Evolutionary conservation across 1,140 invertebrate genomes (phyloP).

Genomic region (Matsumurasca onukii): DNA sequence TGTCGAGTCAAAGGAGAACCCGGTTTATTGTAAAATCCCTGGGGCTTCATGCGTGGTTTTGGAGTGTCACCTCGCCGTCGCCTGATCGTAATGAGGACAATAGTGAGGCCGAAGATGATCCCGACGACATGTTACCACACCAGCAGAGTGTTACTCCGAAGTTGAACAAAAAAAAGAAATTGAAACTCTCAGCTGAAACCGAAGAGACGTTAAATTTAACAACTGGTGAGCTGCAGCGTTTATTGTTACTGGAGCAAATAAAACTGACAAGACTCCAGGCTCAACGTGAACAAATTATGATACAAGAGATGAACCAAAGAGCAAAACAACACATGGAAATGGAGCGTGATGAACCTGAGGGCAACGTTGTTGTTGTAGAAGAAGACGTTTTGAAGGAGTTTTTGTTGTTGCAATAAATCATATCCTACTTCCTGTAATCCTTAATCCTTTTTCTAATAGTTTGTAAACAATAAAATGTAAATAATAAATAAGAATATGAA

Average conservation of each 20-base stretch:
- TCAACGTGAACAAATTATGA: neutral
- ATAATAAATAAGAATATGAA: too few species aligned
- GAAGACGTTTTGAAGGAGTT: too few species aligned
- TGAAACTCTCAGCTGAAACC: conserved; percentile 14
- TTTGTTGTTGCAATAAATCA: too few species aligned
- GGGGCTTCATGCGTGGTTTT: neutral
- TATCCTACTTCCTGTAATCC: too few species aligned
- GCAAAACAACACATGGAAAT: neutral
- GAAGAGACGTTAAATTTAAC: too few species aligned
- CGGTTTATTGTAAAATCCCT: neutral
- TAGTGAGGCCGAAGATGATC: neutral
- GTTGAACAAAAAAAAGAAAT: conserved; percentile 9
- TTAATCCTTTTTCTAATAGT: too few species aligned
- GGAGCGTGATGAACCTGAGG: neutral
- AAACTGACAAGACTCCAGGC: too few species aligned
- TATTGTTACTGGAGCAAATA: too few species aligned
- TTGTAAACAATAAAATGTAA: too few species aligned
- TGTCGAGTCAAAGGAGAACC: neutral
- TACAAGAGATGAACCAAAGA: neutral
- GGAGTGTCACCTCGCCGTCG: neutral
- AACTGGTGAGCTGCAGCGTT: too few species aligned
- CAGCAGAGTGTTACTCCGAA: neutral
- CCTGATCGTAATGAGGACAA: neutral
- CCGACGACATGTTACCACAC: neutral
- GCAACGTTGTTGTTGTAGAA: neutral